Conservation (phyloP, 2,888 invertebrate species). For the Agrilus mali region DNA sequence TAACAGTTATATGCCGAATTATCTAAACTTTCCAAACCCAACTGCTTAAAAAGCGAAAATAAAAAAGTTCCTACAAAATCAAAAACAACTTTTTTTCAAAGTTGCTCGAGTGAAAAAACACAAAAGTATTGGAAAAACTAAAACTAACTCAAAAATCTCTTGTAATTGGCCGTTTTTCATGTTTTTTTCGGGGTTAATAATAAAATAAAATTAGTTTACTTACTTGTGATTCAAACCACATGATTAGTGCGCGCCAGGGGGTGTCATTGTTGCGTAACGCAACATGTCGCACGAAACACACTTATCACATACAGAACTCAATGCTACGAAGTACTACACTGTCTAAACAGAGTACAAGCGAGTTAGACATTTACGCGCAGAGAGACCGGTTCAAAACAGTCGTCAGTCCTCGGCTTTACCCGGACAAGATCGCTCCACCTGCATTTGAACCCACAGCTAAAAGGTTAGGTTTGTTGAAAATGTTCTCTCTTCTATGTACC, state of each 20-base stretch:
- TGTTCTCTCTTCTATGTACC: conserved; percentile 11
- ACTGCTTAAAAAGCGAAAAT: no score
- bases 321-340: conserved; percentile 24
- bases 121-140: no score
- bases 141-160: no score
- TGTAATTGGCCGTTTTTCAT: no score
- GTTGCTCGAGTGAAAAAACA: no score
- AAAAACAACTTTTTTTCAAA: no score
- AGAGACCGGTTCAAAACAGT: conserved; percentile 30
- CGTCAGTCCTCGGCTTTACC: conserved; percentile 28
- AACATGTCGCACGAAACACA: conserved; percentile 28
- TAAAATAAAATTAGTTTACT: conserved; percentile 12
- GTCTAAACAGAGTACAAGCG: conserved; percentile 25
- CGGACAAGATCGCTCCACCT: conserved; percentile 39
- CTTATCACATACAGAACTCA: conserved; percentile 26
- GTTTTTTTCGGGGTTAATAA: no score
- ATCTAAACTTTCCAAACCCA: no score
- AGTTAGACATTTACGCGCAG: conserved; percentile 22
- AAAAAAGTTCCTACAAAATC: no score
- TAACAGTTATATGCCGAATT: no score
- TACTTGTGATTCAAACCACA: conserved; percentile 38
- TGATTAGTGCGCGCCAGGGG: conserved; percentile 30
- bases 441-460: conserved; percentile 34
- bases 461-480: conserved; percentile 29
- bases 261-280: conserved; percentile 32